Conservation (phyloP, 2,888 invertebrate genomes). For the Thecocarcelia acutangulata region DNA sequence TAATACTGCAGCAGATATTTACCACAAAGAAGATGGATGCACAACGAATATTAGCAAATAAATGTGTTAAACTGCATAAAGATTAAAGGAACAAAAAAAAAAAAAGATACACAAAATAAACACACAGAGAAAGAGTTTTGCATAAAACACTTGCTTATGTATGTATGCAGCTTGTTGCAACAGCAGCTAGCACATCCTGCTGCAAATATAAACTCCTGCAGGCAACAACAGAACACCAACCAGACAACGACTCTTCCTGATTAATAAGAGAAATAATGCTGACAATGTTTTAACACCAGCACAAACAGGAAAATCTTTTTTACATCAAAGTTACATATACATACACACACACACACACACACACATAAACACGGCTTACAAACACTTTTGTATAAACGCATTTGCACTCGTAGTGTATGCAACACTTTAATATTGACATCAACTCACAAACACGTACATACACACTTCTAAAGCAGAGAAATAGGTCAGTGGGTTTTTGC, state of each 20-base stretch:
- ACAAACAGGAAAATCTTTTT: constrained; percentile 46
- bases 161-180: too few species aligned
- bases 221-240: background rate
- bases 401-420: background rate
- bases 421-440: background rate
- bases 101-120: constrained; percentile 26
- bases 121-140: background rate
- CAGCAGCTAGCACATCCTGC: constrained; percentile 35
- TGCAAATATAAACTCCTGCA: constrained; percentile 5
- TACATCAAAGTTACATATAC: constrained; percentile 48
- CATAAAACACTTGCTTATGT: constrained; percentile 1
- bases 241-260: constrained; percentile 40
- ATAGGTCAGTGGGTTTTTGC: constrained; percentile 64
- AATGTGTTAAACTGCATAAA: constrained; percentile 66
- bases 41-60: constrained; percentile 55
- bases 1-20: constrained; percentile 64
- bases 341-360: background rate
- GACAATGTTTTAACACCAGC: constrained; percentile 54
- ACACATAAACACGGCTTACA: background rate
- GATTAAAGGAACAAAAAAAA: constrained; percentile 43
- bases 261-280: constrained; percentile 64
- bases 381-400: background rate
- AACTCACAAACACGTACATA: background rate
- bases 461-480: constrained; percentile 1
- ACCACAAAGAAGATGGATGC: constrained; percentile 44